Percentiles rank a stretch among this genome's conserved stretches.
phyloP scores from a whole-genome alignment of 2,113 vertebrate genomes.

The Reinhardtius hippoglossoides region DNA sequence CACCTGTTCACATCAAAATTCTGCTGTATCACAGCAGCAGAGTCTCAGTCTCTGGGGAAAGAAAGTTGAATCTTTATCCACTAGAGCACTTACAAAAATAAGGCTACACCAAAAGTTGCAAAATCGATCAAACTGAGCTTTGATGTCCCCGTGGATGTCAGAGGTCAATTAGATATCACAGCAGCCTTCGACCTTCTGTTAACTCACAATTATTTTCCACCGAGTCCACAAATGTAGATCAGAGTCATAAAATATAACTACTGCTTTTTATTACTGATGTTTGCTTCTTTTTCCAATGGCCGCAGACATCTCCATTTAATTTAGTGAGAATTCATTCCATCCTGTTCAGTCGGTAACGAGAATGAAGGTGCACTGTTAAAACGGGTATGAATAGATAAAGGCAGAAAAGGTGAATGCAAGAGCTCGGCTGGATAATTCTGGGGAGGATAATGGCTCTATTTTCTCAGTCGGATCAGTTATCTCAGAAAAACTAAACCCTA shows the following conservation, averaged over 20 bases:
- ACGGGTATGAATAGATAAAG: conserved; percentile 15
- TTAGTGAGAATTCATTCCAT: conserved; percentile 13
- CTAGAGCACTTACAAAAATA: neutral
- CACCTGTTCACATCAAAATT: conserved; percentile 19
- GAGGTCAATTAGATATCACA: neutral
- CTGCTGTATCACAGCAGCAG: neutral
- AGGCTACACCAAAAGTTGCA: neutral
- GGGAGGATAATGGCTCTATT: conserved; percentile 23
- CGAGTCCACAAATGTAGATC: neutral
- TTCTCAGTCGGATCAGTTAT: conserved; percentile 12
- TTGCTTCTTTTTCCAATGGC: conserved; percentile 1
- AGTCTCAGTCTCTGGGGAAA: neutral
- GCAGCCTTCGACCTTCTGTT: neutral
- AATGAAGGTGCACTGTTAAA: neutral
- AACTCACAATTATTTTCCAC: neutral
- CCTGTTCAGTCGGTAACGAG: conserved; percentile 17
- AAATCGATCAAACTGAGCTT: conserved; percentile 5
- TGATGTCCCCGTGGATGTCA: neutral
- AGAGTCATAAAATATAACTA: neutral
- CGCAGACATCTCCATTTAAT: conserved; percentile 21
- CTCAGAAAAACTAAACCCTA: conserved; percentile 23
- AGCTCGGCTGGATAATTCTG: neutral
- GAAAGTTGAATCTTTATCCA: neutral
- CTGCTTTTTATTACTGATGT: conserved; percentile 13
- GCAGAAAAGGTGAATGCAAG: neutral